These are phyloP conservation scores for Brotula barbata DNA, from an alignment of 2,797 vertebrate species.

Conservation along the genomic window DNA sequence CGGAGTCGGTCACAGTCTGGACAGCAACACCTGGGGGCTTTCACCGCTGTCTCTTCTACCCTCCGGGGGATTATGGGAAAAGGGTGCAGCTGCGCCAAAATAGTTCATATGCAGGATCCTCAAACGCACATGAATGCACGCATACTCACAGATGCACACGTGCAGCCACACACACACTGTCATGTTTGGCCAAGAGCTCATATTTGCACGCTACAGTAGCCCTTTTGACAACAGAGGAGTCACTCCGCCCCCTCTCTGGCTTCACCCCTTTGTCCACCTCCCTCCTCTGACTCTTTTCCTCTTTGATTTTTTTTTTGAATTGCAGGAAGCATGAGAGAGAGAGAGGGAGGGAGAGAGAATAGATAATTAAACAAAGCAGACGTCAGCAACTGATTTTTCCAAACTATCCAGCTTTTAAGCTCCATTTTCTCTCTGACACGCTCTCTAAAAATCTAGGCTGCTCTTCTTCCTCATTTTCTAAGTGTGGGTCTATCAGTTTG, in stretches of 20 bases:
- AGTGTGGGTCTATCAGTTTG: conserved; percentile 34
- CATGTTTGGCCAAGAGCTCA: conserved; percentile 32
- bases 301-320: conserved; percentile 54
- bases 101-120: conserved; percentile 55
- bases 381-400: conserved; percentile 14
- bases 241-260: not conserved
- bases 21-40: conserved; percentile 49
- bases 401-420: not conserved
- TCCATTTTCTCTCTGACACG: not conserved
- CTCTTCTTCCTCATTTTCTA: conserved; percentile 27
- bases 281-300: conserved; percentile 12
- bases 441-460: conserved; percentile 31
- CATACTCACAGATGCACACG: not conserved
- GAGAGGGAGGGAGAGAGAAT: not conserved
- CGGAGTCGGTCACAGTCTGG: conserved; percentile 16
- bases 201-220: conserved; percentile 61
- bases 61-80: conserved; percentile 47
- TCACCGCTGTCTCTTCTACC: conserved; percentile 23
- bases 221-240: conserved; percentile 53
- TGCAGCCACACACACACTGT: conserved; percentile 10
- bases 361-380: conserved; percentile 47
- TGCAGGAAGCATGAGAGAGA: conserved; percentile 31
- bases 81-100: conserved; percentile 66
- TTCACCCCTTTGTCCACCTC: conserved; percentile 1
- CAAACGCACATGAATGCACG: conserved; percentile 5